These are phyloP conservation scores for Carassius auratus DNA, from an alignment of 2,113 vertebrate genomes.

Conservation along the genomic window DNA sequence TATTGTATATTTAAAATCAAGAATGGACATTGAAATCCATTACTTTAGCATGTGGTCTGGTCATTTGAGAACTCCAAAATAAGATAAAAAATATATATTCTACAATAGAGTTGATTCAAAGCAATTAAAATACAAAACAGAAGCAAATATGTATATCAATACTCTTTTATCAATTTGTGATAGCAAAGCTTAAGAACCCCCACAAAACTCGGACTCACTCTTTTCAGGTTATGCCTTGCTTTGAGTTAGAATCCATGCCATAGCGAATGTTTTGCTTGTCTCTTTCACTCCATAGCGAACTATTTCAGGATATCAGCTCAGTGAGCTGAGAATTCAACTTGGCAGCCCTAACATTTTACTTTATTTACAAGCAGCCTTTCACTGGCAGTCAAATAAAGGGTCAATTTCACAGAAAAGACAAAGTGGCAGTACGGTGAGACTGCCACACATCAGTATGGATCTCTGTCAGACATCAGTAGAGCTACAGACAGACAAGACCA, in stretches of 20 bases:
- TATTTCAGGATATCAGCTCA: conserved; percentile 32
- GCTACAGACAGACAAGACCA: conserved; percentile 1
- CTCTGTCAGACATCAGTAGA: neutral
- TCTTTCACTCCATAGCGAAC: conserved; percentile 1
- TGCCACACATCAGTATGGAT: conserved; percentile 55
- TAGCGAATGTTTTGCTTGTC: neutral
- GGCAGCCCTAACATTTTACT: conserved; percentile 18
- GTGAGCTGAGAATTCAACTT: conserved; percentile 14
- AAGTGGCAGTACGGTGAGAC: conserved; percentile 37
- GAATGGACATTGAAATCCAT: neutral
- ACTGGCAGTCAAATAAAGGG: conserved; percentile 57
- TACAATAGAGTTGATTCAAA: neutral
- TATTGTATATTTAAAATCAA: too few species aligned
- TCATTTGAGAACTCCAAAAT: neutral
- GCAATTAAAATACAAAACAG: neutral
- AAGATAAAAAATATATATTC: neutral
- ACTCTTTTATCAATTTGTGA: neutral
- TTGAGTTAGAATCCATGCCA: neutral
- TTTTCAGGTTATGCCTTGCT: neutral
- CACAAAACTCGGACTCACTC: neutral
- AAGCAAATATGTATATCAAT: neutral
- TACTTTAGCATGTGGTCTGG: neutral
- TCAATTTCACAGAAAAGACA: conserved; percentile 60
- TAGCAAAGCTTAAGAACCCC: neutral
- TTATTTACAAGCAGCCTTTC: conserved; percentile 8